These are phyloP conservation scores for Drosophila tristis DNA, from an alignment of 1,140 invertebrate species.

Conservation along the genomic window DNA sequence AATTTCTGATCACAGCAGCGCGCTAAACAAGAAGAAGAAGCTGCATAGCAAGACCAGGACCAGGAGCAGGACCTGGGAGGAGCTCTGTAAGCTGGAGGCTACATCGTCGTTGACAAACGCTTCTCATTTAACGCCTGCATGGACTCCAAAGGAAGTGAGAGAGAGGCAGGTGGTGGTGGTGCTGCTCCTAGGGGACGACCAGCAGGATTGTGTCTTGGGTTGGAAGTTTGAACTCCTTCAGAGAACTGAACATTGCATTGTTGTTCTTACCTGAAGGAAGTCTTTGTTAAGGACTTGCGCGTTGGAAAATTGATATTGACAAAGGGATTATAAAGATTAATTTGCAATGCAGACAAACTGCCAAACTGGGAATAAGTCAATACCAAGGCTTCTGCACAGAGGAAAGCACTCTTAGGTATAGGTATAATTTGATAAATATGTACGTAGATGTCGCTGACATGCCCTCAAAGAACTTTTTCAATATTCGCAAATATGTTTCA, in stretches of 20 bases:
- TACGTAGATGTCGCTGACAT: too few relatives aligned
- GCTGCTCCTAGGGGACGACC: neutral
- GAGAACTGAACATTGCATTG: conserved; percentile 36
- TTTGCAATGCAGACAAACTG: conserved; percentile 9
- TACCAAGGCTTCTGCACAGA: neutral
- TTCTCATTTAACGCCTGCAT: conserved; percentile 77
- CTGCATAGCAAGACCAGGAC: neutral
- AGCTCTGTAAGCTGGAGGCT: conserved; percentile 7
- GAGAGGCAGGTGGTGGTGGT: conserved; percentile 9
- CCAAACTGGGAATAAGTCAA: conserved; percentile 1
- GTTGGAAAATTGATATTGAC: conserved; percentile 35
- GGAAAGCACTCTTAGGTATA: neutral
- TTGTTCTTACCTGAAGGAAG: conserved; percentile 27
- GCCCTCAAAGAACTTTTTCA: neutral
- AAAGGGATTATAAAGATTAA: conserved; percentile 30
- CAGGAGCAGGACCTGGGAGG: neutral
- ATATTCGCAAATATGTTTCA: neutral
- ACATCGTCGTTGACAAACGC: conserved; percentile 58
- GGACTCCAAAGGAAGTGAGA: conserved; percentile 31
- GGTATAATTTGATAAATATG: neutral
- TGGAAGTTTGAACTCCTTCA: conserved; percentile 28
- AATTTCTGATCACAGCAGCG: conserved; percentile 69
- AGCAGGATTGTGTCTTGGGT: conserved; percentile 9
- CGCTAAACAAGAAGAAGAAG: conserved; percentile 18
- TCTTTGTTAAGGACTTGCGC: conserved; percentile 29